Evolutionary conservation across 2,797 vertebrate genomes (phyloP).

Genomic region (Eulemur mongoz): DNA sequence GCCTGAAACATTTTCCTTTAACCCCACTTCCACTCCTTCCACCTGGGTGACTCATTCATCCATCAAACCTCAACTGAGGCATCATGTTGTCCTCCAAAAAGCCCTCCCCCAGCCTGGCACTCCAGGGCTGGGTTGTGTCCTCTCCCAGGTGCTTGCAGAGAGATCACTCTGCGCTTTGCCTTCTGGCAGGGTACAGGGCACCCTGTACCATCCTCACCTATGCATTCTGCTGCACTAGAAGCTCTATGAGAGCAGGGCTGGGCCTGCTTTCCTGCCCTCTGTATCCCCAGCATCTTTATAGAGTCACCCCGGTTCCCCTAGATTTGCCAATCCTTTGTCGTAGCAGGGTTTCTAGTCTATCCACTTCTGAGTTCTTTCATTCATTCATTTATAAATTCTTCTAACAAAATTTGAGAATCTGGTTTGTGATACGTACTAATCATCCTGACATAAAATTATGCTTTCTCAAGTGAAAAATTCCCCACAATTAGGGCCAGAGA

Average conservation of each 20-base stretch:
- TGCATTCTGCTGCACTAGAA: neutral
- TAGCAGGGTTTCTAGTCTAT: neutral
- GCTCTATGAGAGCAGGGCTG: neutral
- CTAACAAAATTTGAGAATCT: neutral
- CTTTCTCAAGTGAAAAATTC: neutral
- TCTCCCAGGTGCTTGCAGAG: neutral
- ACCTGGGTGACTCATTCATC: neutral
- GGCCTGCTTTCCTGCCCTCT: neutral
- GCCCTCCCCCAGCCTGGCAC: neutral
- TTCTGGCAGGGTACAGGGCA: neutral
- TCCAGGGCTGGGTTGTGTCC: neutral
- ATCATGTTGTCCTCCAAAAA: neutral
- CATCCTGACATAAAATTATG: neutral
- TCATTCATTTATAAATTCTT: neutral
- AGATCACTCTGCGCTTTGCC: neutral
- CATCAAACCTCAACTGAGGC: neutral
- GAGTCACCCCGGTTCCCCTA: neutral
- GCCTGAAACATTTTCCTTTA: neutral
- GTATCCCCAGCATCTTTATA: neutral
- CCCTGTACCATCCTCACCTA: neutral
- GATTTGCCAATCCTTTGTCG: neutral
- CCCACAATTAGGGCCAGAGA: neutral
- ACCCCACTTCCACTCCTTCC: neutral
- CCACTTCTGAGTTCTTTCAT: neutral
- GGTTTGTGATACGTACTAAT: neutral